These are phyloP conservation scores for Dinothrombium tinctorium DNA, from an alignment of 1,140 invertebrate species.

Conservation along the genomic window DNA sequence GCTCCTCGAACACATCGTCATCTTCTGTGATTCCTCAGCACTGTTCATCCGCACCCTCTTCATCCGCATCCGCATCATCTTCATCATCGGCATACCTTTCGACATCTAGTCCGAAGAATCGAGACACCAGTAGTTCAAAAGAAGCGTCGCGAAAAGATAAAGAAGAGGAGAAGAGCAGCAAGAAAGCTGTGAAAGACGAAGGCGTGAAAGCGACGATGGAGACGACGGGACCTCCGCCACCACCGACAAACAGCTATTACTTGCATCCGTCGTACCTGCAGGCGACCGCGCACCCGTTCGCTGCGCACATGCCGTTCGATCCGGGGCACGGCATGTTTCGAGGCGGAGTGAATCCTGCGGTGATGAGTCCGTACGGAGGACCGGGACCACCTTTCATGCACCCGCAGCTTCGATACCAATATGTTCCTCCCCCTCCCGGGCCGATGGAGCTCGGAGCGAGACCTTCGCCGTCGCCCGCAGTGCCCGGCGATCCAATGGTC, in stretches of 20 bases:
- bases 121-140: too few species aligned
- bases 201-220: constrained; percentile 79
- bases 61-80: neutral
- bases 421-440: neutral
- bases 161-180: too few species aligned
- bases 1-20: neutral
- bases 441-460: too few species aligned
- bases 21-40: neutral
- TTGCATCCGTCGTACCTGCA: constrained; percentile 13
- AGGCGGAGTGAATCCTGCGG: neutral
- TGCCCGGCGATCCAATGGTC: too few species aligned
- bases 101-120: constrained; percentile 1
- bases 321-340: neutral
- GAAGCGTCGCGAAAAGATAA: too few species aligned
- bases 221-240: constrained; percentile 66
- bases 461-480: too few species aligned
- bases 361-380: neutral
- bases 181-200: constrained; percentile 54
- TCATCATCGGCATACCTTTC: too few species aligned
- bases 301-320: neutral
- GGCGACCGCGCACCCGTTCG: neutral
- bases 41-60: neutral
- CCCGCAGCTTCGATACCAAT: neutral
- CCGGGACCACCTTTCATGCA: neutral
- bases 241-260: constrained; percentile 55